These are phyloP conservation scores for Prionchulus punctatus DNA, from an alignment of 2,888 invertebrate genomes.

Conservation along the genomic window DNA sequence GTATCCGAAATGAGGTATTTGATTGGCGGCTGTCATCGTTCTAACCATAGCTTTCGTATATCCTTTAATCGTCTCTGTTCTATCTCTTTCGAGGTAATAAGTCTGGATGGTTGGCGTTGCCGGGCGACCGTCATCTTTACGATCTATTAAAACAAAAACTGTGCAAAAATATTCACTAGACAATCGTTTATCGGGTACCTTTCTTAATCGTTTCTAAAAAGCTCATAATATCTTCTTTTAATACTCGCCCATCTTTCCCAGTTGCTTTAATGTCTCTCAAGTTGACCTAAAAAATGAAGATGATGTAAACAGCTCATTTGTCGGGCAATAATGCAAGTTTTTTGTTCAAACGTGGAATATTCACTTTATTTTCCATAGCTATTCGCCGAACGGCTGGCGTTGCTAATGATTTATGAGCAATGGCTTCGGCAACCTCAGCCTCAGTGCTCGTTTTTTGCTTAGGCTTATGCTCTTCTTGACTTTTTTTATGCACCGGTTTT, in stretches of 20 bases:
- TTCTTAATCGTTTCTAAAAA: conserved; percentile 38
- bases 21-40: conserved; percentile 57
- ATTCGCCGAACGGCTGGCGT: conserved; percentile 88
- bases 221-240: conserved; percentile 81
- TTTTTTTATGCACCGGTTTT: not conserved
- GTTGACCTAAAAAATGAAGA: conserved; percentile 43
- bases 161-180: not conserved
- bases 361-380: conserved; percentile 67
- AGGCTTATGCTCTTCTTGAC: too few species aligned
- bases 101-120: too few species aligned
- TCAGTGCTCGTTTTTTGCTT: not conserved
- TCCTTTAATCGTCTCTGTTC: conserved; percentile 26
- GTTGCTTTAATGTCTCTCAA: conserved; percentile 54
- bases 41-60: conserved; percentile 75
- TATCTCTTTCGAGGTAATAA: too few species aligned
- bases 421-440: not conserved
- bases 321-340: too few species aligned
- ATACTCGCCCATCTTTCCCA: conserved; percentile 71
- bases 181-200: not conserved
- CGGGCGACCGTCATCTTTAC: not conserved
- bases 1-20: conserved; percentile 61
- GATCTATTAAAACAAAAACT: not conserved
- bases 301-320: too few species aligned
- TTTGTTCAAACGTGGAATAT: too few species aligned
- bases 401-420: conserved; percentile 46